Percentiles rank a stretch among this genome's conserved stretches.
phyloP scores from a whole-genome alignment of 2,797 vertebrate species.

The Oreortyx pictus region DNA sequence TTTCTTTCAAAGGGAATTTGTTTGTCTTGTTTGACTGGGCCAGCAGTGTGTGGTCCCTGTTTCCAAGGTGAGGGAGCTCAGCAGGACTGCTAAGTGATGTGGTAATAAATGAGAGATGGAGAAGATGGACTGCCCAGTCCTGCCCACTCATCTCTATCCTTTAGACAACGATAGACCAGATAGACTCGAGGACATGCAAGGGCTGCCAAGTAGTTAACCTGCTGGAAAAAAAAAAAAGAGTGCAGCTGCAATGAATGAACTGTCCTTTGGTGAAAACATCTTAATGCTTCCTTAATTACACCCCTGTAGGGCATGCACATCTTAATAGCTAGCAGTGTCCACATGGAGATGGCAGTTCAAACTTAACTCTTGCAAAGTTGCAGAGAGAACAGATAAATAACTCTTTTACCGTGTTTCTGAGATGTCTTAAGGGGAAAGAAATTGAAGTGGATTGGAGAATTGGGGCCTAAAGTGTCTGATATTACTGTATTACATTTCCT shows the following conservation, averaged over 20 bases:
- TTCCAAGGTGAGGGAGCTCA: slow-evolving; percentile 60
- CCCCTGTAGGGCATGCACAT: slow-evolving; percentile 53
- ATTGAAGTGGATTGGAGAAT: not conserved
- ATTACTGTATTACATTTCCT: not conserved
- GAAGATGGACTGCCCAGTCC: slow-evolving; percentile 69
- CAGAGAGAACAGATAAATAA: not conserved
- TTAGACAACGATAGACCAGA: slow-evolving; percentile 69
- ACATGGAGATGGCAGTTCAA: not conserved
- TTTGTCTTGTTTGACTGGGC: slow-evolving; percentile 19
- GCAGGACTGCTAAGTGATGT: slow-evolving; percentile 16
- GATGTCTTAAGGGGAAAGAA: not conserved
- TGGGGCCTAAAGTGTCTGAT: not conserved
- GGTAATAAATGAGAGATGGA: slow-evolving; percentile 70
- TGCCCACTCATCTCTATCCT: slow-evolving; percentile 70
- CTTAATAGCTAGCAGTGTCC: slow-evolving; percentile 49
- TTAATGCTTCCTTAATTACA: slow-evolving; percentile 69
- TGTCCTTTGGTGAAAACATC: slow-evolving; percentile 58
- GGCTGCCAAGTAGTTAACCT: slow-evolving; percentile 77
- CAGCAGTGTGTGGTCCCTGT: slow-evolving; percentile 32
- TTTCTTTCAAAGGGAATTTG: slow-evolving; percentile 9
- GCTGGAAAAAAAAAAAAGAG: slow-evolving; percentile 32
- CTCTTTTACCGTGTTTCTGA: not conserved
- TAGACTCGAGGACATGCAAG: slow-evolving; percentile 70
- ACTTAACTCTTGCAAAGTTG: slow-evolving; percentile 25
- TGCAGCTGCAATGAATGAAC: slow-evolving; percentile 13